Evolutionary conservation across 2,888 invertebrate species (phyloP).

Genomic region (Cenopis cana): DNA sequence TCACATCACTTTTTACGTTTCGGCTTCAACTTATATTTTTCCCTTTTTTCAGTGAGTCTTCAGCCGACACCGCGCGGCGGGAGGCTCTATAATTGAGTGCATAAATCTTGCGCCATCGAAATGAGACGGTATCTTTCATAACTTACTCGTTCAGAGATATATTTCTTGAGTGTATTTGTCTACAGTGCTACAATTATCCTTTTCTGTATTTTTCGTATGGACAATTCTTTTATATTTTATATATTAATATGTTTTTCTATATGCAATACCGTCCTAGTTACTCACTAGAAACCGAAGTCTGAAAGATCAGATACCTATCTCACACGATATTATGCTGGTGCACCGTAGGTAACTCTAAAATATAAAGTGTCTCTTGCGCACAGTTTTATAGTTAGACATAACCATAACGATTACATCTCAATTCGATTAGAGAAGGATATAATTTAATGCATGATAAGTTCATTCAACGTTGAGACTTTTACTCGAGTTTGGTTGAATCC

Average conservation of each 20-base stretch:
- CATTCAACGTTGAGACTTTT: not conserved
- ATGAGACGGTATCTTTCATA: slow-evolving; percentile 68
- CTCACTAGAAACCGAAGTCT: too few relatives aligned
- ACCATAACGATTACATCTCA: too few relatives aligned
- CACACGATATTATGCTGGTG: not conserved
- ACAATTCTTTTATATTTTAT: too few relatives aligned
- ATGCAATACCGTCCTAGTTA: not conserved
- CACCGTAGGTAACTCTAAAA: not conserved
- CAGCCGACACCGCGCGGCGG: slow-evolving; percentile 54
- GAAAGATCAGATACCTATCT: too few relatives aligned
- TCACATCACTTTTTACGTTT: not conserved
- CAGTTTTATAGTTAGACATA: too few relatives aligned
- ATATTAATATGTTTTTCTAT: not conserved
- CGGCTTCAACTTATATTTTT: not conserved
- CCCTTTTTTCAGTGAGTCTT: not conserved
- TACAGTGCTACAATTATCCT: too few relatives aligned
- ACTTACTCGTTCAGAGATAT: slow-evolving; percentile 49
- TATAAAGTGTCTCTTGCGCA: too few relatives aligned
- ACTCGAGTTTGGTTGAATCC: too few relatives aligned
- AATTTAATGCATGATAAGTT: too few relatives aligned
- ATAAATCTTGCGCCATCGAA: slow-evolving; percentile 76
- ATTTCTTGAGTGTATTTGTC: slow-evolving; percentile 1
- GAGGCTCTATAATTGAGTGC: slow-evolving; percentile 72
- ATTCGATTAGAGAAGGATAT: too few relatives aligned
- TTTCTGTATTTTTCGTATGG: too few relatives aligned